Conservation (phyloP, 2,797 vertebrate species). For the Acipenser ruthenus region DNA sequence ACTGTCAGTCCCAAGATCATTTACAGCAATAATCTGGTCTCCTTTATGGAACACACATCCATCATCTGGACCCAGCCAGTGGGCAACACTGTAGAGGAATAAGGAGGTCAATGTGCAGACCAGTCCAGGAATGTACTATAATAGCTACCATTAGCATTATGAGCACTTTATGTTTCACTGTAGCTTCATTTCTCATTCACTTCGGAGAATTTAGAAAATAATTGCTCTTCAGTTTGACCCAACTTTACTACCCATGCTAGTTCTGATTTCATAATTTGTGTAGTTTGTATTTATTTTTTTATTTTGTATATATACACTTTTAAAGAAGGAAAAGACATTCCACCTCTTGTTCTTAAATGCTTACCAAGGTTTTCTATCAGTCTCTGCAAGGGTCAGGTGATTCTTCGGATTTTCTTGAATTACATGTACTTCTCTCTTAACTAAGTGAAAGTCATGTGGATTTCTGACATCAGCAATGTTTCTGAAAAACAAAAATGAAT, state of each 20-base stretch:
- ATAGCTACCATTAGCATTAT: too few species aligned
- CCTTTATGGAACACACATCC: slow-evolving; percentile 68
- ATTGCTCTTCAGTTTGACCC: too few species aligned
- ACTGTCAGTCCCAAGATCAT: slow-evolving; percentile 60
- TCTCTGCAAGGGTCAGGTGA: slow-evolving; percentile 57
- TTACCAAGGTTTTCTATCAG: slow-evolving; percentile 66
- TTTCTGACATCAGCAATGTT: background rate
- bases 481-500: background rate
- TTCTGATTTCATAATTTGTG: too few species aligned
- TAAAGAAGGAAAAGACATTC: too few species aligned
- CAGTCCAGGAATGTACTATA: too few species aligned
- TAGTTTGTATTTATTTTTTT: too few species aligned
- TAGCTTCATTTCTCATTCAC: too few species aligned
- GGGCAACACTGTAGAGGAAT: slow-evolving; percentile 52
- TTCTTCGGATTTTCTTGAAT: slow-evolving; percentile 51
- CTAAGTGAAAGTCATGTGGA: slow-evolving; percentile 1
- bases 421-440: slow-evolving; percentile 57
- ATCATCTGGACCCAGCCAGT: slow-evolving; percentile 51
- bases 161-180: too few species aligned
- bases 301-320: too few species aligned
- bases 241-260: too few species aligned
- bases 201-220: too few species aligned
- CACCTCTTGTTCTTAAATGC: slow-evolving; percentile 12
- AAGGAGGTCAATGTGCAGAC: background rate
- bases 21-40: slow-evolving; percentile 75